A percentile compares a stretch with the other conserved stretches of the same genome.
These are phyloP conservation scores for Stomatorhinus walkeri DNA, from an alignment of 2,797 vertebrate species.

Conservation along the genomic window DNA sequence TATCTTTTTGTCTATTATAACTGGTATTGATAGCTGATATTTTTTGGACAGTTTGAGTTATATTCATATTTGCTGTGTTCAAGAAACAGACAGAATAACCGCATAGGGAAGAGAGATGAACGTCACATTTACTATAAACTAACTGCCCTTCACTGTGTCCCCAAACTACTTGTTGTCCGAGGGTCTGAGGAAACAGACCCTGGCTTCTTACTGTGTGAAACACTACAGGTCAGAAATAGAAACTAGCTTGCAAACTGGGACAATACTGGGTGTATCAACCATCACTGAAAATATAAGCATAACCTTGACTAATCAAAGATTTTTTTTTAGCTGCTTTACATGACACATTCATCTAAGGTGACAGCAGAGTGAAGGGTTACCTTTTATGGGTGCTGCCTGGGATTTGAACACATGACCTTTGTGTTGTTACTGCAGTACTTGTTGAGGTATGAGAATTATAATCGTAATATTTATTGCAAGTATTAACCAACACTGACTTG, in stretches of 20 bases:
- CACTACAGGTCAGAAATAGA: neutral
- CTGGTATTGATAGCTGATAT: neutral
- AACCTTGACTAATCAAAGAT: neutral
- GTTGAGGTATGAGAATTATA: neutral
- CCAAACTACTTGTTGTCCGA: neutral
- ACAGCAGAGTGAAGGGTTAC: neutral
- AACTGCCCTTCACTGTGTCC: neutral
- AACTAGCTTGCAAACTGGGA: neutral
- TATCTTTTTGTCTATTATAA: neutral
- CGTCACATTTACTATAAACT: neutral
- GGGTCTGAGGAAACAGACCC: neutral
- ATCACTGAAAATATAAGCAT: no score
- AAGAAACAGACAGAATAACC: neutral
- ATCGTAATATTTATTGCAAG: neutral
- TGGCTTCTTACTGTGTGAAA: neutral
- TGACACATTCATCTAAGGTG: neutral
- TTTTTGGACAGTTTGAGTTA: neutral
- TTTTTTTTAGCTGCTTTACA: neutral
- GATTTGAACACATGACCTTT: neutral
- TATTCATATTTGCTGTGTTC: neutral
- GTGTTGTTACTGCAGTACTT: neutral
- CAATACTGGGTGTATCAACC: neutral
- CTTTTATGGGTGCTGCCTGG: neutral
- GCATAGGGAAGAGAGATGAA: neutral
- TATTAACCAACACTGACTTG: neutral